Conservation (phyloP, 2,797 vertebrate genomes). For the Gymnothorax reevesii region DNA sequence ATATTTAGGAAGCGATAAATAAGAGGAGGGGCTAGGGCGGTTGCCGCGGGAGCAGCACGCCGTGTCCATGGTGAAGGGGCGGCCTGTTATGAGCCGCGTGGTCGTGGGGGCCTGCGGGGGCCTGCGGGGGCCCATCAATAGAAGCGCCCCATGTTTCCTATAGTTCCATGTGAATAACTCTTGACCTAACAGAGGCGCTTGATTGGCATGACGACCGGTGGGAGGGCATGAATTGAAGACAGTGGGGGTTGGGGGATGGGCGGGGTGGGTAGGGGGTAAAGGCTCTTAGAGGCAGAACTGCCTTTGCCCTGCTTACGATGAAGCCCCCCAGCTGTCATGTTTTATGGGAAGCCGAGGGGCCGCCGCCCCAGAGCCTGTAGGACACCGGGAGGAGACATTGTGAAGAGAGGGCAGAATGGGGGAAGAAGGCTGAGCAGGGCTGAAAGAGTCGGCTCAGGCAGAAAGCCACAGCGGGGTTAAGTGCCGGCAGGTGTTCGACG, state of each 20-base stretch:
- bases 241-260: conserved; percentile 36
- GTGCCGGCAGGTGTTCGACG: conserved; percentile 76
- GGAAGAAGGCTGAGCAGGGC: conserved; percentile 59
- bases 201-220: conserved; percentile 64
- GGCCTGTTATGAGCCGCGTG: conserved; percentile 58
- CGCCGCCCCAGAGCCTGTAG: conserved; percentile 54
- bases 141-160: conserved; percentile 58
- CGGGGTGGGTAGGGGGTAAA: conserved; percentile 39
- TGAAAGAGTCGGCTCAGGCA: conserved; percentile 80
- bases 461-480: conserved; percentile 79
- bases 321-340: conserved; percentile 57
- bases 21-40: neutral
- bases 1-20: conserved; percentile 28
- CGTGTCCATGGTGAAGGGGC: conserved; percentile 32
- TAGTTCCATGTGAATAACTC: conserved; percentile 66
- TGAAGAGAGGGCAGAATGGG: conserved; percentile 49
- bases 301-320: conserved; percentile 58
- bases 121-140: conserved; percentile 65
- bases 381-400: conserved; percentile 58
- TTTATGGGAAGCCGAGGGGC: conserved; percentile 62
- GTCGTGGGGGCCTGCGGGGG: too few relatives aligned
- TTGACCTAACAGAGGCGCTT: conserved; percentile 68
- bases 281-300: conserved; percentile 56
- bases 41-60: neutral
- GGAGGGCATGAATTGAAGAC: conserved; percentile 36